Base-by-base conservation (phyloP, 2,888 invertebrate genomes). In the Latrodectus hesperus region DNA sequence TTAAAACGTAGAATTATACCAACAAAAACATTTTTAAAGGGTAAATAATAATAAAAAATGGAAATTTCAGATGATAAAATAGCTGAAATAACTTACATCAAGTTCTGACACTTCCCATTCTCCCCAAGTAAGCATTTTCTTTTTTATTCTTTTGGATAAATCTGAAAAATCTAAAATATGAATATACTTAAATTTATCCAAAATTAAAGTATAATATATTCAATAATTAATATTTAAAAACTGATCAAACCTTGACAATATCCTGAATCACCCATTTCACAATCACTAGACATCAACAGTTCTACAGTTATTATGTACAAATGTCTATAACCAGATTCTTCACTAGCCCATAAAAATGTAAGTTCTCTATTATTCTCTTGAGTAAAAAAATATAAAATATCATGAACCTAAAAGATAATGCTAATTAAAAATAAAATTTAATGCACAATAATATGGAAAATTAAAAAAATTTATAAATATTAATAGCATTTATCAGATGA, bases 331-430 rank as follows among this genome's bases (percentile, higher is more conserved):
- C 98, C 98, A 0, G 96, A 95, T 92, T 97, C 96, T 93, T 99
- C 98, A 67, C 96, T 97, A 0, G 97, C 97, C 97, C 98, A 98
- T 75, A 99, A 94, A 92, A 98, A 98, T 89, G 93, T 93, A 17
- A 95, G 92, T 86, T 92, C 92, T 64, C 91, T 92, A 88, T 93
- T 92, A 67, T 22, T 65, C 11, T 88, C 82, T 80, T 88, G 86
- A 10, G 96, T 95, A 89, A 98, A 93, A 92, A 98, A 98, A 92
- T 97, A 94, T 0, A 98, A 93, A 88, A 98, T 94, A 92, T 98
- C 98, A 92, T 98, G 97, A 49, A 94, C 93, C 94, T 94, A 90
- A 9, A 91, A 90, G 70, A 86, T 89, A 86, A 79, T 68, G 16
- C 38, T 38, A 38, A 38, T 38, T 38, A 38, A 38, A 38, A 38